Evolutionary conservation across 2,888 invertebrate species (phyloP).

Genomic region (Synergus laeviventris): DNA sequence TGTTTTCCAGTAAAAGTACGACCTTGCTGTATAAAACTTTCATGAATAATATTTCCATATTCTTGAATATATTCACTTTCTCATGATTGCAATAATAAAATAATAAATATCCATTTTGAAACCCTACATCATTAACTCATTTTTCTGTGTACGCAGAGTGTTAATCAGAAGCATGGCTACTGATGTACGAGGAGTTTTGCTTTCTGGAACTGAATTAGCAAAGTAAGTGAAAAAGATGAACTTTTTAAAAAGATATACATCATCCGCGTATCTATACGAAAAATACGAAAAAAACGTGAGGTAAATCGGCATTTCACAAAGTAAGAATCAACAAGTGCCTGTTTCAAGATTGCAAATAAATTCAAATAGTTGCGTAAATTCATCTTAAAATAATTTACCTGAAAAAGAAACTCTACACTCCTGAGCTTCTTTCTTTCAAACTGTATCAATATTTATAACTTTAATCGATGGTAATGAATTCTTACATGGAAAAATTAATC

Average conservation of each 20-base stretch:
- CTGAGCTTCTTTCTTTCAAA: neutral
- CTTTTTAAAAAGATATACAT: neutral
- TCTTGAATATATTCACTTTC: neutral
- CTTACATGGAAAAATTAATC: neutral
- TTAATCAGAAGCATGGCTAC: conserved; percentile 66
- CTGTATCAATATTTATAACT: neutral
- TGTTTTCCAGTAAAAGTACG: conserved; percentile 5
- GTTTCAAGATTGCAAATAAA: neutral
- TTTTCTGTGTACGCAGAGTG: conserved; percentile 56
- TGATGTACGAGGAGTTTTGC: conserved; percentile 66
- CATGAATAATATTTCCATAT: neutral
- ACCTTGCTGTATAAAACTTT: neutral
- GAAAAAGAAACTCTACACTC: neutral
- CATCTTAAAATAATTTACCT: neutral
- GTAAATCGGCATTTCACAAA: neutral
- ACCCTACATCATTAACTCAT: neutral
- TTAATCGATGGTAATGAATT: neutral
- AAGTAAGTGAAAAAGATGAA: conserved; percentile 78
- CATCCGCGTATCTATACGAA: too few species aligned
- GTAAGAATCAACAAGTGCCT: conserved; percentile 26
- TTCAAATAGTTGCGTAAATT: neutral
- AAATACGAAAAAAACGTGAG: too few species aligned
- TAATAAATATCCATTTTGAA: neutral
- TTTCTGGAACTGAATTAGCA: conserved; percentile 84
- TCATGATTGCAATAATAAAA: neutral